Base-by-base conservation (phyloP, 2,797 vertebrate species). In the Acridotheres tristis region DNA sequence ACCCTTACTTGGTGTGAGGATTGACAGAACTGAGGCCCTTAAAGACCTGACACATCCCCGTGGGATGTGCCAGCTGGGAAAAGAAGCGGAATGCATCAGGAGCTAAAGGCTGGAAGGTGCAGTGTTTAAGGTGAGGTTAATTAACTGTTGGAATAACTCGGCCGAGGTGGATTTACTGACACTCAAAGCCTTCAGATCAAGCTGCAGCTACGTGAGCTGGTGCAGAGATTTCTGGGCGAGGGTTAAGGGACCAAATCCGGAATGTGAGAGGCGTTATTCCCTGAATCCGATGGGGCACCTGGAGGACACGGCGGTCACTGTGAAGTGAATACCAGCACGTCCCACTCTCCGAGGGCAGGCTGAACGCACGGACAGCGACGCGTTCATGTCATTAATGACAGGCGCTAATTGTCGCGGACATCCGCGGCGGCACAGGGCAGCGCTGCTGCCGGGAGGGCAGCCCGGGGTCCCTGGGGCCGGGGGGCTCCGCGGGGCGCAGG, bases 211-310 rank as follows among this genome's bases (percentile, higher is more conserved):
- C 17, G 15, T 16, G 68, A 48, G 18, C 18, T 16, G 74, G 9
- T 27, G 66, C 20, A 11, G 65, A 43, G 42, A 34, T 71, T 25
- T 26, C 53, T n/a, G 59, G 4, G 40, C 0, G 30, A 83, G 76
- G 38, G 36, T 7, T 0, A 5, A 29, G 30, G 25, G 20, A 6
- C 22, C 17, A 4, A 29, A 79, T 3, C 16, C 5, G 7, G 55
- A 27, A 3, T 3, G 11, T 3, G 5, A n/a, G 13, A 1, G 0
- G 2, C 0, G 0, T 15, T 38, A 3, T 59, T 42, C 17, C 32
- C 62, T 12, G 13, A 1, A 11, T 7, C 36, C 25, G 1, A 0
- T 1, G 5, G 9, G 26, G 18, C 20, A 5, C 25, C 16, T 0
- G 23, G 30, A 12, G 36, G 30, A 18, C 29, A 5, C 0, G 2